Percentiles rank a stretch among this genome's conserved stretches.
These are phyloP conservation scores for Anguilla obscura DNA, from an alignment of 2,797 vertebrate species.

Conservation along the genomic window DNA sequence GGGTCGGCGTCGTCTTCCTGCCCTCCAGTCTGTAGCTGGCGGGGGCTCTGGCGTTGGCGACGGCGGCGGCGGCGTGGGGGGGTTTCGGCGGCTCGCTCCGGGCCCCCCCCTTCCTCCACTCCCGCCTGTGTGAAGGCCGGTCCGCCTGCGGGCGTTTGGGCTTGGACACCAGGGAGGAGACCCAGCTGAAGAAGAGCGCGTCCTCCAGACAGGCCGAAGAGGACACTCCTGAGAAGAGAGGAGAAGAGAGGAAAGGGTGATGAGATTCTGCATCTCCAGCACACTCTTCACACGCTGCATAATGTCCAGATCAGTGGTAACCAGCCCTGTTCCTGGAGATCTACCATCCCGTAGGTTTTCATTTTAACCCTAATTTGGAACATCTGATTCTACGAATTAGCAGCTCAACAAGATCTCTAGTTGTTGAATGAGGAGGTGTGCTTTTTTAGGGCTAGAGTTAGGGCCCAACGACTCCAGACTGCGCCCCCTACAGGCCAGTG, in stretches of 20 bases:
- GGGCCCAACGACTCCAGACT: background rate
- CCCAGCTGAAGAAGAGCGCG: constrained; percentile 53
- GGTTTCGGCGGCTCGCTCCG: constrained; percentile 65
- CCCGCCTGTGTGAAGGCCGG: constrained; percentile 1
- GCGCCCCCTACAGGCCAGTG: background rate
- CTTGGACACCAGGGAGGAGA: constrained; percentile 29
- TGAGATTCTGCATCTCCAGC: no score
- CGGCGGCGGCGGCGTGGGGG: constrained; percentile 42
- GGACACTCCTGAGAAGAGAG: constrained; percentile 42
- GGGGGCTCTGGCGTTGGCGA: constrained; percentile 24
- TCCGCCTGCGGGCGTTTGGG: constrained; percentile 33
- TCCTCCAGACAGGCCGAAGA: constrained; percentile 52
- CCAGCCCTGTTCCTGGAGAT: background rate
- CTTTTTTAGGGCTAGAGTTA: no score
- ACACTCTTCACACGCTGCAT: background rate
- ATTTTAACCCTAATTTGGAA: no score
- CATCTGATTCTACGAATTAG: no score
- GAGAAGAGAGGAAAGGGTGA: no score
- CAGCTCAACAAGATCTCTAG: no score
- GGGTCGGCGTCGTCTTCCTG: background rate
- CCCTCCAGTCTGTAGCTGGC: constrained; percentile 19
- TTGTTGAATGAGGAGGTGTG: no score
- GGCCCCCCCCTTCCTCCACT: constrained; percentile 37
- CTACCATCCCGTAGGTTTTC: no score
- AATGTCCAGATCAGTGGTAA: background rate